Evolutionary conservation across 2,113 vertebrate species (phyloP).

Genomic region (mouse (Mus musculus)): GRCm39 chr5:36862501-36863000

Average conservation of each 20-base stretch:
- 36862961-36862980: not conserved
- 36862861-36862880: not conserved
- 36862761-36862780: not conserved
- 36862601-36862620: not conserved
- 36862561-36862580: not conserved
- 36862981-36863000: not conserved
- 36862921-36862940: slow-evolving; percentile 57
- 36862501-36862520: not conserved
- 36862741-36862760: slow-evolving; percentile 35
- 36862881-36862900: not conserved
- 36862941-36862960: not conserved
- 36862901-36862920: not conserved
- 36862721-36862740: not conserved
- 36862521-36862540: not conserved
- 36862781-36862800: not conserved
- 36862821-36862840: not conserved
- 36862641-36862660: not conserved
- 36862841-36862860: not conserved
- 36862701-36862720: slow-evolving; percentile 1
- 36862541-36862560: not conserved
- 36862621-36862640: not conserved
- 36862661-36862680: not conserved
- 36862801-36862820: not conserved
- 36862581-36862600: not conserved
- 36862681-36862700: not conserved